Percentiles rank a stretch among this genome's conserved stretches.
These are phyloP conservation scores for Psilanteris sp. DNA, from an alignment of 1,140 invertebrate genomes.

Conservation along the genomic window DNA sequence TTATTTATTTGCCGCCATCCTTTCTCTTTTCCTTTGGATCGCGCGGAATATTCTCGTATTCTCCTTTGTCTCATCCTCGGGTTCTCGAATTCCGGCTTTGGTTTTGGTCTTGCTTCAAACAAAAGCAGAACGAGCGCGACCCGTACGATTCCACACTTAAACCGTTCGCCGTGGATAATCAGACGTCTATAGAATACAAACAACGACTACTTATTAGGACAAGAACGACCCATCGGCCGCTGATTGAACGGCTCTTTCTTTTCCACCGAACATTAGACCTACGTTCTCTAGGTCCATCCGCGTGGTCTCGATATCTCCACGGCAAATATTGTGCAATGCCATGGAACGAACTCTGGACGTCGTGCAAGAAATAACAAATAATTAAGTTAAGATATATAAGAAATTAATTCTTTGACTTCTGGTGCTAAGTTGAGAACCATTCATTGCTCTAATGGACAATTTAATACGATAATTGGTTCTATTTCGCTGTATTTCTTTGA, in stretches of 20 bases:
- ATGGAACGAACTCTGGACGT: no score
- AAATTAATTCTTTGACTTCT: no score
- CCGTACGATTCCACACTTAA: conserved; percentile 17
- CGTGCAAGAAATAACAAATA: no score
- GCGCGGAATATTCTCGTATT: conserved; percentile 12
- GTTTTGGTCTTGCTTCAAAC: conserved; percentile 16
- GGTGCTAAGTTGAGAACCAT: no score
- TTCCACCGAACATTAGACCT: not conserved
- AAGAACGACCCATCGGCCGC: not conserved
- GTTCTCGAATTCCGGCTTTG: conserved; percentile 20
- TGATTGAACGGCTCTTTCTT: conserved; percentile 1
- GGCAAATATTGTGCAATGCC: no score
- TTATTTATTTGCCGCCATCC: conserved; percentile 60
- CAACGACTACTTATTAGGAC: conserved; percentile 11
- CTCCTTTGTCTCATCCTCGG: conserved; percentile 42
- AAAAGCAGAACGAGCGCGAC: conserved; percentile 25
- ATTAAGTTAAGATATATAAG: no score
- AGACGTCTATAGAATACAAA: conserved; percentile 28
- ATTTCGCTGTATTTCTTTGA: no score
- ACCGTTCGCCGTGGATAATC: conserved; percentile 26
- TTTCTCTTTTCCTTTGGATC: conserved; percentile 19
- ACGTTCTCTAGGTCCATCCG: no score
- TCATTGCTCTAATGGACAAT: no score
- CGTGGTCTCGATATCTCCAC: no score
- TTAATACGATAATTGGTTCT: no score